These are phyloP conservation scores for Eumaeus atala DNA, from an alignment of 1,140 invertebrate species.

Conservation along the genomic window DNA sequence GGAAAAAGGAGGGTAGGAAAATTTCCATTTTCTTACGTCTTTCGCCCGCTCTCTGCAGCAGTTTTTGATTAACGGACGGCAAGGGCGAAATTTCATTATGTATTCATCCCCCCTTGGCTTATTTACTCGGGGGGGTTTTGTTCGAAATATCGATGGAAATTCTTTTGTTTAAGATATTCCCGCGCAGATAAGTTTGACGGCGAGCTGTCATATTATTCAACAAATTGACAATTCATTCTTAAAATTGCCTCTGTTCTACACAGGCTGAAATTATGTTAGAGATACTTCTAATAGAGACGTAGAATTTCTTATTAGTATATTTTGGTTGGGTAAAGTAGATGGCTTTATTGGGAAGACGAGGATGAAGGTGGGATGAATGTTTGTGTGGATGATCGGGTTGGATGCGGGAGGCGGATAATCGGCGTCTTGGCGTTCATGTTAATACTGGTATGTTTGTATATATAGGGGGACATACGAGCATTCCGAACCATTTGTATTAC, in stretches of 20 bases:
- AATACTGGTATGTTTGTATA: too few relatives aligned
- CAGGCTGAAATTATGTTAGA: too few relatives aligned
- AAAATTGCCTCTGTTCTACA: neutral
- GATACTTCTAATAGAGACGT: too few relatives aligned
- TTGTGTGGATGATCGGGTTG: too few relatives aligned
- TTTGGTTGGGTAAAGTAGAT: too few relatives aligned
- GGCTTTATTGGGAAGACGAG: too few relatives aligned
- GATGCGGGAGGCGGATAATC: too few relatives aligned
- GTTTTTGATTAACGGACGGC: slow-evolving; percentile 71
- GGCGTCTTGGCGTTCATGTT: too few relatives aligned
- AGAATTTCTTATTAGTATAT: too few relatives aligned
- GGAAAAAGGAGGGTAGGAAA: slow-evolving; percentile 72
- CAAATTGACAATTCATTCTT: slow-evolving; percentile 1
- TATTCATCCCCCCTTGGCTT: slow-evolving; percentile 63
- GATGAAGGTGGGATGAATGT: too few relatives aligned
- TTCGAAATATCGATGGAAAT: slow-evolving; percentile 32
- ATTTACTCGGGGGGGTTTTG: slow-evolving; percentile 50
- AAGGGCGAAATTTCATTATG: slow-evolving; percentile 69
- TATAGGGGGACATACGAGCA: too few relatives aligned
- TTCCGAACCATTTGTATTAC: too few relatives aligned
- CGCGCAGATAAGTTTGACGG: slow-evolving; percentile 6
- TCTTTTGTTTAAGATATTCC: slow-evolving; percentile 30
- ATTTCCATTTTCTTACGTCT: slow-evolving; percentile 74
- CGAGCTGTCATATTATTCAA: slow-evolving; percentile 8
- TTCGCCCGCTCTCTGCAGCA: slow-evolving; percentile 62